Evolutionary conservation across 2,113 vertebrate genomes (phyloP).

Genomic region (Leptobrachium leishanense): DNA sequence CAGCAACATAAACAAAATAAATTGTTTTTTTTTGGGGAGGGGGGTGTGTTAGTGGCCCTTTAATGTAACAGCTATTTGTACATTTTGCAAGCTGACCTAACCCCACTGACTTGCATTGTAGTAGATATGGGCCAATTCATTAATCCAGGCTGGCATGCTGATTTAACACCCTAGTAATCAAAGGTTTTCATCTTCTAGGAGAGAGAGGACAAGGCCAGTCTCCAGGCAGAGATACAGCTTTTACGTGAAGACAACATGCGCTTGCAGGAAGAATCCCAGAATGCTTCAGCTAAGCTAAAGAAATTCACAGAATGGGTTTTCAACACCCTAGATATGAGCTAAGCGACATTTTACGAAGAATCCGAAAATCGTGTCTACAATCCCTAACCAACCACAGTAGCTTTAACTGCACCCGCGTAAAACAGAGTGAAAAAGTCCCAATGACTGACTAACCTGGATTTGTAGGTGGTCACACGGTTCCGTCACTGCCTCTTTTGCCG

Average conservation of each 20-base stretch:
- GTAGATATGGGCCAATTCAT: too few species aligned
- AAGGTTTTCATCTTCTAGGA: slow-evolving; percentile 67
- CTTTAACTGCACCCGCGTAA: slow-evolving; percentile 54
- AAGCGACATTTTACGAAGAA: slow-evolving; percentile 18
- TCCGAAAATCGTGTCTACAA: slow-evolving; percentile 36
- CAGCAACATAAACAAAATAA: too few species aligned
- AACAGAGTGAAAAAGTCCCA: slow-evolving; percentile 54
- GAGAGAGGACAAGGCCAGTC: slow-evolving; percentile 85
- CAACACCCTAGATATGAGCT: slow-evolving; percentile 98
- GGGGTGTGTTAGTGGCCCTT: too few species aligned
- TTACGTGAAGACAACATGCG: slow-evolving; percentile 92
- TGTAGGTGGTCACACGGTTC: slow-evolving; percentile 54
- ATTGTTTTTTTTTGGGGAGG: too few species aligned
- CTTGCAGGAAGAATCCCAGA: slow-evolving; percentile 93
- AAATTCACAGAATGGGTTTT: slow-evolving; percentile 98
- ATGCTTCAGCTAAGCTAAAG: slow-evolving; percentile 91
- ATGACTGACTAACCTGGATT: slow-evolving; percentile 1
- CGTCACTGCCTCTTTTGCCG: slow-evolving; percentile 73
- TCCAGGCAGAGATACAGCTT: slow-evolving; percentile 87
- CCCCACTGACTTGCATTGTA: too few species aligned
- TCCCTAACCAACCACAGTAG: slow-evolving; percentile 52
- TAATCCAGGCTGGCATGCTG: too few species aligned
- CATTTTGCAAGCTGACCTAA: too few species aligned
- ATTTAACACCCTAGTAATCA: neutral
- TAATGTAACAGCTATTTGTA: too few species aligned